Conservation (phyloP, 1,140 invertebrate species). For the Drosophila yakuba region DNA sequence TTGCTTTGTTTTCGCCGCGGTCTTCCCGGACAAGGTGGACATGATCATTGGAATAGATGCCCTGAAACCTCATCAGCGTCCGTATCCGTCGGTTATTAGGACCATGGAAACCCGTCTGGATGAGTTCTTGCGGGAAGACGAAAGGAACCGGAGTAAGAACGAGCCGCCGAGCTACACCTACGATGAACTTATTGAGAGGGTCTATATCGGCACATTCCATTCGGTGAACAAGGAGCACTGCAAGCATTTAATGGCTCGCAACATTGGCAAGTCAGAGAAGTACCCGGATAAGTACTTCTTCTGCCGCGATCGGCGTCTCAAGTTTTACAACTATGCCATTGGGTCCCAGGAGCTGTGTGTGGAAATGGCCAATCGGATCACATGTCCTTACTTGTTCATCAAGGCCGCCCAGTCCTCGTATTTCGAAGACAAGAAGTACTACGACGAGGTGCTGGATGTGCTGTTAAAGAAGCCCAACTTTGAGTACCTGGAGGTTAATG, state of each 20-base stretch:
- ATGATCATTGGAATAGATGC: slow-evolving; percentile 88
- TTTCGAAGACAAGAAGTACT: slow-evolving; percentile 86
- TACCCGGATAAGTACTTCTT: slow-evolving; percentile 88
- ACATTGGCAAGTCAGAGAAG: slow-evolving; percentile 86
- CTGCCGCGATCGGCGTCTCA: slow-evolving; percentile 87
- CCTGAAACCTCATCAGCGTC: slow-evolving; percentile 86
- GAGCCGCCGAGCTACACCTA: slow-evolving; percentile 87
- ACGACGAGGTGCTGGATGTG: slow-evolving; percentile 86
- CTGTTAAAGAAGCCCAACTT: slow-evolving; percentile 87
- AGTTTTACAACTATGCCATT: slow-evolving; percentile 85
- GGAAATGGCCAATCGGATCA: slow-evolving; percentile 85
- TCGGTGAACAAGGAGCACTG: slow-evolving; percentile 86
- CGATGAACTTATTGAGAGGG: slow-evolving; percentile 87
- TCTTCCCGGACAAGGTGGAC: slow-evolving; percentile 87
- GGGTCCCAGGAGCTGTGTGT: slow-evolving; percentile 86
- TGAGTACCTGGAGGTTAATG: slow-evolving; percentile 87
- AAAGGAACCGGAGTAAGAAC: slow-evolving; percentile 81
- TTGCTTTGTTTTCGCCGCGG: slow-evolving; percentile 86
- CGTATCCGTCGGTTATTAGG: slow-evolving; percentile 59
- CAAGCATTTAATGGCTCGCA: slow-evolving; percentile 87
- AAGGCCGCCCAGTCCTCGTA: slow-evolving; percentile 87
- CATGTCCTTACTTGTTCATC: slow-evolving; percentile 86
- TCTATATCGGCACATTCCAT: slow-evolving; percentile 85
- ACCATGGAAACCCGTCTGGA: slow-evolving; percentile 85
- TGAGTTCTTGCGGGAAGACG: slow-evolving; percentile 85